Percentiles rank a stretch among this genome's conserved stretches.
phyloP scores from a whole-genome alignment of 2,888 invertebrate genomes.

The Trissoscelio sp. region DNA sequence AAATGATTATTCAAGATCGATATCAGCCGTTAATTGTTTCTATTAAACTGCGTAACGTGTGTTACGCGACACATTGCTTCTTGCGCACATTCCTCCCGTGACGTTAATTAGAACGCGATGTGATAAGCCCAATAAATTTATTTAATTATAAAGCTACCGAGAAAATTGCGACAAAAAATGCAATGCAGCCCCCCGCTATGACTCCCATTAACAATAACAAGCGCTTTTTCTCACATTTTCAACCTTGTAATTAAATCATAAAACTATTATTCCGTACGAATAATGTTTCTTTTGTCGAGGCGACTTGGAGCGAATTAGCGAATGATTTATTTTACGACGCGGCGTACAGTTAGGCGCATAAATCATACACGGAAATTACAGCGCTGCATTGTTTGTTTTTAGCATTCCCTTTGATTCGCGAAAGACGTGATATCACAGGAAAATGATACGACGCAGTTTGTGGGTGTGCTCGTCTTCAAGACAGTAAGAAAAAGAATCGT shows the following conservation, averaged over 20 bases:
- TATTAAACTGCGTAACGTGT: slow-evolving; percentile 51
- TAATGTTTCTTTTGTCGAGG: slow-evolving; percentile 11
- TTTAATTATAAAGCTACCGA: slow-evolving; percentile 42
- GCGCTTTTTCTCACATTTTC: slow-evolving; percentile 26
- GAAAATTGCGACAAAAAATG: slow-evolving; percentile 37
- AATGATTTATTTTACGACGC: slow-evolving; percentile 39
- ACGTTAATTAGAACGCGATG: slow-evolving; percentile 44
- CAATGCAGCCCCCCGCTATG: neutral
- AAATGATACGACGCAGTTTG: slow-evolving; percentile 18
- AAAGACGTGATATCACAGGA: neutral
- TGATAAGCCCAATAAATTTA: slow-evolving; percentile 41
- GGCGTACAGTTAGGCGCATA: slow-evolving; percentile 25
- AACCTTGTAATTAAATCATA: slow-evolving; percentile 42
- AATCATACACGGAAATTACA: slow-evolving; percentile 26
- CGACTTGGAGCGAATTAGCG: slow-evolving; percentile 31
- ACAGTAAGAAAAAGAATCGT: neutral
- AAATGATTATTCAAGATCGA: slow-evolving; percentile 55
- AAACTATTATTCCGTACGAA: slow-evolving; percentile 35
- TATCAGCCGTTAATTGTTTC: slow-evolving; percentile 55
- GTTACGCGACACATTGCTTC: slow-evolving; percentile 43
- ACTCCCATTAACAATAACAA: neutral
- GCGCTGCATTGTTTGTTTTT: slow-evolving; percentile 45
- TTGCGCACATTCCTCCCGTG: slow-evolving; percentile 30
- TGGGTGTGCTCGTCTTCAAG: slow-evolving; percentile 21
- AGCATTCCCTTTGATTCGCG: slow-evolving; percentile 13